Evolutionary conservation across 2,797 vertebrate genomes (phyloP), one percentile per base, ranked within the genome.

Genomic region (Brachyrhaphis roseni): DNA sequence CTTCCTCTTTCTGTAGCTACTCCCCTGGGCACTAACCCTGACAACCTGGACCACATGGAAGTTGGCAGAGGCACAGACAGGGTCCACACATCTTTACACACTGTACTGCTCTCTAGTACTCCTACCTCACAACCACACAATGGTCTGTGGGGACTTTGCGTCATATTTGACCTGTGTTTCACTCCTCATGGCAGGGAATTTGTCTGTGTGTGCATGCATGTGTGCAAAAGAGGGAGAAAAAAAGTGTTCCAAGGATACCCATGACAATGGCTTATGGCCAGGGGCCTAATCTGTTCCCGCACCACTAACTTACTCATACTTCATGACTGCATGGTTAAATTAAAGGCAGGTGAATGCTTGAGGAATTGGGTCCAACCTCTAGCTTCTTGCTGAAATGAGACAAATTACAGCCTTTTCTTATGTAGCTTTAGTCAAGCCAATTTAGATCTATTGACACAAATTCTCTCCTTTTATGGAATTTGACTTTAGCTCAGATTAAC

Each of bases 141-240:
- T 64, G 55, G 76, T 86, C 77, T 72, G 57, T 86, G 75, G 87
- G 90, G 90, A 90, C 81, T 79, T 73, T 86, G 88, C 31, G 23
- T 92, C 88, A 89, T 88, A 84, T 92, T 86, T 92, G 89, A 92
- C 91, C 91, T 86, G 84, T 84, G 79, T 85, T 85, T 85, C 79
- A 85, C 78, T 87, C 87, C 89, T 87, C 85, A 47, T 86, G 86
- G 87, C 87, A 70, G 79, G 41, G 75, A 82, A 83, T 89, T 84
- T 75, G 83, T 86, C 71, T 80, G 46, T 57, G 77, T 20, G 71
- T 66, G 8, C 49, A 66, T 57, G 47, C 46, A 62, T 59, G 53
- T 66, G 51, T 76, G 80, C 68, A 78, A 76, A 76, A 47, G 31
- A 68, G 55, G 57, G 34, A 26, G 49, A 8, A 23, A 51, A 51